Evolutionary conservation across 2,888 invertebrate genomes (phyloP).

Genomic region (Mantis religiosa): DNA sequence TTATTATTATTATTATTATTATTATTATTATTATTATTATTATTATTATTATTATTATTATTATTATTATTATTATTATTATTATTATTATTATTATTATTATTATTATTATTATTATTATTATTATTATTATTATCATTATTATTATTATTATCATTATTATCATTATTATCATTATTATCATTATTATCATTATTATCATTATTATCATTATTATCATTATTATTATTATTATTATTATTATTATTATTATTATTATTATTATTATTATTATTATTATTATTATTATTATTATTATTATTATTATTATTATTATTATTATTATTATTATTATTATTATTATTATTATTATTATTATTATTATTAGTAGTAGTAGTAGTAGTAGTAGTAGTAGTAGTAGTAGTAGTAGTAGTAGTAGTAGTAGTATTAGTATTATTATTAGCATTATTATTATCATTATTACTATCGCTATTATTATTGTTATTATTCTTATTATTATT

Average conservation of each 20-base stretch:
- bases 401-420: neutral
- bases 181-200: no score
- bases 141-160: neutral
- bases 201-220: neutral
- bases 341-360: neutral
- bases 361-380: neutral
- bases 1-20: neutral
- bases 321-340: neutral
- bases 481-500: no score
- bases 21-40: no score
- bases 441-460: neutral
- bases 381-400: no score
- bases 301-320: neutral
- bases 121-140: neutral
- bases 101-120: neutral
- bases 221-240: neutral
- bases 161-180: neutral
- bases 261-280: neutral
- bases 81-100: neutral
- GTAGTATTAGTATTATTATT: neutral
- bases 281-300: no score
- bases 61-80: no score
- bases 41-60: no score
- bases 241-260: neutral
- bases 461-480: no score